These are phyloP conservation scores for Hydra vulgaris DNA, from an alignment of 30 jellyfish, hydroid and myxozoan species.

Conservation along the genomic window DNA sequence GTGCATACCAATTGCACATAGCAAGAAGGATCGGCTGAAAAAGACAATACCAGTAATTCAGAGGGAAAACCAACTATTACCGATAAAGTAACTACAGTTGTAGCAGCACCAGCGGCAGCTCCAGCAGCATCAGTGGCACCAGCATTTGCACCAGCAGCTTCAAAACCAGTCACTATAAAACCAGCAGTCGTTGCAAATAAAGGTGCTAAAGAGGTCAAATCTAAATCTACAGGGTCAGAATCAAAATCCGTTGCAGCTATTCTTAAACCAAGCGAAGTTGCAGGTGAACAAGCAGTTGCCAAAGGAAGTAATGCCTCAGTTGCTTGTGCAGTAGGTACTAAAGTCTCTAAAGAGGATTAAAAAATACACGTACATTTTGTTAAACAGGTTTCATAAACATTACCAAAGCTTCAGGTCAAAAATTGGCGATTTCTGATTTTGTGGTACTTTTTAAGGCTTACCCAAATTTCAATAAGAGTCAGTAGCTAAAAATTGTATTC, in stretches of 20 bases:
- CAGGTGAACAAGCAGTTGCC: background rate
- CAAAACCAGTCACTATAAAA: background rate
- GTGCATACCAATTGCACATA: background rate
- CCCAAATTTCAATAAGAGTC: too few species aligned
- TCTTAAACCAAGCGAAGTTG: background rate
- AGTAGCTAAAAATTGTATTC: too few species aligned
- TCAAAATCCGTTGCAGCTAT: background rate
- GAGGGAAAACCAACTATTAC: background rate
- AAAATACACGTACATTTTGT: constrained; percentile 16
- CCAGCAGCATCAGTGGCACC: background rate
- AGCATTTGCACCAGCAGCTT: background rate
- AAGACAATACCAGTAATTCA: background rate
- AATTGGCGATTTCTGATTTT: too few species aligned
- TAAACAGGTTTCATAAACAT: too few species aligned
- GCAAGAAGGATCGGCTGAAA: constrained; percentile 7
- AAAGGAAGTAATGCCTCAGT: background rate
- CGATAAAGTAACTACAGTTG: background rate
- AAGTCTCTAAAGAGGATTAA: constrained; percentile 14
- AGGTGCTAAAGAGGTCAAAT: background rate
- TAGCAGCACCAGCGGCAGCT: background rate
- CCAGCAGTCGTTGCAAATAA: background rate
- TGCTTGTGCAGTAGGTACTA: background rate
- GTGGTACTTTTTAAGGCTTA: too few species aligned
- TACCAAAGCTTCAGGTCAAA: too few species aligned
- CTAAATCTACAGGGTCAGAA: background rate